phyloP scores from a whole-genome alignment of 2,113 vertebrate species.

The Atherinomorus stipes region DNA sequence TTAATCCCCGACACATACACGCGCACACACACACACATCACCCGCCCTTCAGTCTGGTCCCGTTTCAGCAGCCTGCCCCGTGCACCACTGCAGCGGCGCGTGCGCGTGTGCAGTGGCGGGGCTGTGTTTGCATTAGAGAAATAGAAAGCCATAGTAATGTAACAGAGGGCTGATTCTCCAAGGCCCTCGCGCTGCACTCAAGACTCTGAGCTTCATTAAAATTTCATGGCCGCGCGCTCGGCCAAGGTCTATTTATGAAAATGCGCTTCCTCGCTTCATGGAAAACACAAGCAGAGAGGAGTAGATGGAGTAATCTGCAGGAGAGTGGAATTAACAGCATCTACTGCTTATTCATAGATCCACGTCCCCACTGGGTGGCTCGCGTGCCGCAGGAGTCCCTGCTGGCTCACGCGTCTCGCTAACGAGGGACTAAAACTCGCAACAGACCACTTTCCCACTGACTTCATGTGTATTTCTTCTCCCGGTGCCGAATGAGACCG shows the following conservation, averaged over 20 bases:
- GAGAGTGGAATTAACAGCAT: constrained; percentile 72
- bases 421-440: constrained; percentile 20
- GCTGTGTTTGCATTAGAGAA: constrained; percentile 57
- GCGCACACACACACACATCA: constrained; percentile 8
- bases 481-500: constrained; percentile 35
- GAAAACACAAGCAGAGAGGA: constrained; percentile 83
- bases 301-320: constrained; percentile 73
- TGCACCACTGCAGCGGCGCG: constrained; percentile 59
- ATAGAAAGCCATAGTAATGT: constrained; percentile 86
- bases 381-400: constrained; percentile 14
- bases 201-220: constrained; percentile 94
- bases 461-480: constrained; percentile 55
- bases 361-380: constrained; percentile 30
- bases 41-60: constrained; percentile 48
- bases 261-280: constrained; percentile 90
- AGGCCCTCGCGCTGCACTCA: constrained; percentile 91
- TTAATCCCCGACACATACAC: constrained; percentile 36
- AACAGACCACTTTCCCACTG: constrained; percentile 49
- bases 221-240: constrained; percentile 90
- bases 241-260: constrained; percentile 99
- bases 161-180: constrained; percentile 89
- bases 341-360: constrained; percentile 39
- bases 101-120: constrained; percentile 32
- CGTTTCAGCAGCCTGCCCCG: constrained; percentile 51
- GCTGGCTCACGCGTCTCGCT: background rate